These are phyloP conservation scores for Synergus itoensis DNA, from an alignment of 2,888 invertebrate species.

Conservation along the genomic window DNA sequence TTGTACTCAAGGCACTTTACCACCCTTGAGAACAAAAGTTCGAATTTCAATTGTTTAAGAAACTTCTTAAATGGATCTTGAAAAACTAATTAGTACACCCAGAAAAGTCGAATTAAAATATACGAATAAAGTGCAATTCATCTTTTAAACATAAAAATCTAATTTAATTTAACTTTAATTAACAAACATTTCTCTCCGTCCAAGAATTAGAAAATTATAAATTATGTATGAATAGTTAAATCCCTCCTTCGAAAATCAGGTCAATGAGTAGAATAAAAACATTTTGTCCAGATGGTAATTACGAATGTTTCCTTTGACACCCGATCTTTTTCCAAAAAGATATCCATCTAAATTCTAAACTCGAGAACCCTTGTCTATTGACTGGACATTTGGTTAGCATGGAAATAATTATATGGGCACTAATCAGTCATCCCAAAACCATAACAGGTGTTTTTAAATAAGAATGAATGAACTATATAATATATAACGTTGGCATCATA, in stretches of 20 bases:
- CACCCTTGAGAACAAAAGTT: not conserved
- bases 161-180: too few species aligned
- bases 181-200: too few species aligned
- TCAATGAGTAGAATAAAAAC: too few species aligned
- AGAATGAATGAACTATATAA: not conserved
- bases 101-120: not conserved
- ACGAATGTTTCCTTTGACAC: too few species aligned
- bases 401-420: not conserved
- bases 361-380: not conserved
- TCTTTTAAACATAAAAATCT: too few species aligned
- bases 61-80: not conserved
- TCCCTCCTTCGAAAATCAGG: too few species aligned
- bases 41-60: not conserved
- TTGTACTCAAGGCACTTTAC: constrained; percentile 42
- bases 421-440: not conserved
- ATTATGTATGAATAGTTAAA: too few species aligned
- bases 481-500: not conserved
- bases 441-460: constrained; percentile 13
- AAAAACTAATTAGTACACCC: not conserved
- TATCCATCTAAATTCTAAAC: constrained; percentile 4
- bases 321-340: not conserved
- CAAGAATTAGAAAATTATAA: too few species aligned
- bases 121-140: too few species aligned
- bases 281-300: too few species aligned
- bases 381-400: constrained; percentile 14